Evolutionary conservation across 2,113 vertebrate species (phyloP).

Genomic region (Piaya cayana): DNA sequence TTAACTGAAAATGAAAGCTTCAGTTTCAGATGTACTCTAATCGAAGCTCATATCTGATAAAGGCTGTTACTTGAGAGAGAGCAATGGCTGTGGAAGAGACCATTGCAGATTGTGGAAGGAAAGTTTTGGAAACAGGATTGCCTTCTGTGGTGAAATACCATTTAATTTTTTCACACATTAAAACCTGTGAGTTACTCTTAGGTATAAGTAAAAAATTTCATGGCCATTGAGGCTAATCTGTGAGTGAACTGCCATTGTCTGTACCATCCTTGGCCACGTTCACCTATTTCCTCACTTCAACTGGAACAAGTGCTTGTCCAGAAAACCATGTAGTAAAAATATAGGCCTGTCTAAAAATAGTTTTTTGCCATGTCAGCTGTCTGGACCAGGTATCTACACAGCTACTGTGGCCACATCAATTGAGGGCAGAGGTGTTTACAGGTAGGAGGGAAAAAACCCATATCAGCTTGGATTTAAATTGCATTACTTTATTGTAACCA

Average conservation of each 20-base stretch:
- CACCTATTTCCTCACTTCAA: neutral
- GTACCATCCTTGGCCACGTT: neutral
- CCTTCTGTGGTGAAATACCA: neutral
- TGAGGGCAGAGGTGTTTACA: rapidly evolving
- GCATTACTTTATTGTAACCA: neutral
- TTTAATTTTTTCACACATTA: neutral
- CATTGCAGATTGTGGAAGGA: neutral
- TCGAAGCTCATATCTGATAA: neutral
- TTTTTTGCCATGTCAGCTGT: neutral
- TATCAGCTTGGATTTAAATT: neutral
- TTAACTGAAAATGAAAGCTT: neutral
- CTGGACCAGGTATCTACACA: neutral
- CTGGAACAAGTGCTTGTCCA: neutral
- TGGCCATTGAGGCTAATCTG: neutral
- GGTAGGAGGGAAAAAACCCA: neutral
- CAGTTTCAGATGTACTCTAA: neutral
- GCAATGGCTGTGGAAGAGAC: neutral
- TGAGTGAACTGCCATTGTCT: neutral
- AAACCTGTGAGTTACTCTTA: neutral
- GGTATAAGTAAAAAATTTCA: neutral
- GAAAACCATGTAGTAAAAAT: neutral
- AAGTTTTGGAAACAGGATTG: neutral
- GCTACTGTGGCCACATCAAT: neutral
- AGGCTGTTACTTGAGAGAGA: neutral
- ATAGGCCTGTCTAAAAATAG: neutral